Evolutionary conservation across 2,888 invertebrate species (phyloP).

Genomic region (Ectemnius cavifrons): DNA sequence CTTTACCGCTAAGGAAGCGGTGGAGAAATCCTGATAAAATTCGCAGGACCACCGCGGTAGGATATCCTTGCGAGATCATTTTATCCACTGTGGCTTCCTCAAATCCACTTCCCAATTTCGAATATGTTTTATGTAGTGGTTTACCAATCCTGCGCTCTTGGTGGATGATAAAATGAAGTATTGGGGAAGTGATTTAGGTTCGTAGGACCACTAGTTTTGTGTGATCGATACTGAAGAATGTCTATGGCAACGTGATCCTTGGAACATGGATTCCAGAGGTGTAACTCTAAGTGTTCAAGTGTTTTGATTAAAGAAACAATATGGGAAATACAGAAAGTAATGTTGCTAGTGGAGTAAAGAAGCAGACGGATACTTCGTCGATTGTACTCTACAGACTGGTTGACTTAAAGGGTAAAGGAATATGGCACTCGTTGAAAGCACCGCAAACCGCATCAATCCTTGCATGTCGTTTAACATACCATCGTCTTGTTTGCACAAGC

Average conservation of each 20-base stretch:
- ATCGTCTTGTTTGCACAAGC: no score
- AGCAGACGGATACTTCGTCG: slow-evolving; percentile 92
- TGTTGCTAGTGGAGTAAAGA: slow-evolving; percentile 96
- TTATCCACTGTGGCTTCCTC: background rate
- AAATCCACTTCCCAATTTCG: slow-evolving; percentile 28
- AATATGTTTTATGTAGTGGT: slow-evolving; percentile 17
- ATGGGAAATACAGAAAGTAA: slow-evolving; percentile 93
- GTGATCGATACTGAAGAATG: background rate
- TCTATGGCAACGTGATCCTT: background rate
- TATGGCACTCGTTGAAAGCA: background rate
- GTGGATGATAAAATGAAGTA: background rate
- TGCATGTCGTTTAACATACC: no score
- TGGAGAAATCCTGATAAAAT: slow-evolving; percentile 15
- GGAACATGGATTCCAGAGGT: background rate
- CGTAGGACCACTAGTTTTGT: background rate
- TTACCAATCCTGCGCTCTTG: background rate
- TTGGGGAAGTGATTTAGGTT: background rate
- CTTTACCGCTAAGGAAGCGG: background rate
- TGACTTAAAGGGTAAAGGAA: slow-evolving; percentile 88
- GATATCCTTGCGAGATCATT: slow-evolving; percentile 31
- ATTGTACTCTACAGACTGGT: slow-evolving; percentile 93
- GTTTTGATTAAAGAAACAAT: slow-evolving; percentile 41
- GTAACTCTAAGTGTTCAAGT: background rate
- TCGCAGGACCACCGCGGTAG: slow-evolving; percentile 18
- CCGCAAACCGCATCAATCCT: no score